phyloP scores from a whole-genome alignment of 1,140 invertebrate species.

The Branchinecta lindahli region DNA sequence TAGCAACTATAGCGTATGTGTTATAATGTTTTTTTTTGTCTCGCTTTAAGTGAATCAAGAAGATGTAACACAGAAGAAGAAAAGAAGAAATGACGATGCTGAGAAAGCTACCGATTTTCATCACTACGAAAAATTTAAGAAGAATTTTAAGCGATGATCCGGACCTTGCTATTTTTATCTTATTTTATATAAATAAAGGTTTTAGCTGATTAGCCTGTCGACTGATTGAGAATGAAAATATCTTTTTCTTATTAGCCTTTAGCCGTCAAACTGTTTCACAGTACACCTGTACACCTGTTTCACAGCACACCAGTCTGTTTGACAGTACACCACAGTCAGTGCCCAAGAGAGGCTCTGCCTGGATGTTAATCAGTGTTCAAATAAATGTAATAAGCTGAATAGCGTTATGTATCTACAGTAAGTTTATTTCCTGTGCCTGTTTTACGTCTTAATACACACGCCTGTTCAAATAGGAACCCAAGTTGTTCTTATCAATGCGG shows the following conservation, averaged over 20 bases:
- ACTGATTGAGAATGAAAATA: not conserved
- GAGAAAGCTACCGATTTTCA: conserved; percentile 93
- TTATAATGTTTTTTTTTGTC: conserved; percentile 19
- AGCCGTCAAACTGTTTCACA: not conserved
- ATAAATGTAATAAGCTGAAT: too few relatives aligned
- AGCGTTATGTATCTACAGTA: too few relatives aligned
- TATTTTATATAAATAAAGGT: conserved; percentile 6
- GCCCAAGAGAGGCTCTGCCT: too few relatives aligned
- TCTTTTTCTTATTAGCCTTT: not conserved
- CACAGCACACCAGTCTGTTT: too few relatives aligned
- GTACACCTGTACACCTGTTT: too few relatives aligned
- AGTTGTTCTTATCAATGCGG: too few relatives aligned
- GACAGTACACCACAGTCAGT: too few relatives aligned
- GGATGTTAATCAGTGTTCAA: too few relatives aligned
- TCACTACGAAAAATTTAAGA: conserved; percentile 90
- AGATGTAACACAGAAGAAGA: conserved; percentile 36
- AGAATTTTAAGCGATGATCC: conserved; percentile 79
- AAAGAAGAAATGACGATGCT: conserved; percentile 44
- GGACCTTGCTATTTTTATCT: not conserved
- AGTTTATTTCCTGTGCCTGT: too few relatives aligned
- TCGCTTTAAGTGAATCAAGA: conserved; percentile 60
- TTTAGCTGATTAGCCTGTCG: not conserved
- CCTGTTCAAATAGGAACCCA: too few relatives aligned
- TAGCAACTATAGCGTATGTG: too few relatives aligned
- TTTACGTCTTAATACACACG: too few relatives aligned